Evolutionary conservation across 2,797 vertebrate genomes (phyloP), one percentile per base, ranked within the genome.

Genomic region (Tamandua tetradactyla): DNA sequence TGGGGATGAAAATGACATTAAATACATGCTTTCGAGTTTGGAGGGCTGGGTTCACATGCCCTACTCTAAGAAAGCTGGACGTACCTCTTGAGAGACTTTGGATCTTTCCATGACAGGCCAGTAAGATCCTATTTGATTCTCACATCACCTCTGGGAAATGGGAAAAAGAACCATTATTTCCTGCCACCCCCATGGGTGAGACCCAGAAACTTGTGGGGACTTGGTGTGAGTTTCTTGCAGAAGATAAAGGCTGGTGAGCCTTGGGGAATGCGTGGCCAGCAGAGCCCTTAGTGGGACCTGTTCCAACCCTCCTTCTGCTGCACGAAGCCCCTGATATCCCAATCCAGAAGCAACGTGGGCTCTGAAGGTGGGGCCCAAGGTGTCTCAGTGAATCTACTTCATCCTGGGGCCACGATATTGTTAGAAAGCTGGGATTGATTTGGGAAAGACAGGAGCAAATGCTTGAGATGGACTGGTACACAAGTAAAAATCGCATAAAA

Each of bases 331-430:
- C 20, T 8, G 35, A 23, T 1, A 22, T 15, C 40, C 44, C 23
- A 10, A 0, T 17, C 44, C 2, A 23, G 61, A 27, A n/a, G 22
- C 2, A 3, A 9, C 0, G 0, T 10, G 9, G 17, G 20, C 62
- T 52, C 71, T 27, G 30, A 13, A 5, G 9, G 7, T n/a, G 4
- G 30, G n/a, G 49, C 9, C 14, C 49, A 30, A 1, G 13, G 40
- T n/a, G 1, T n/a, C 35, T 14, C 22, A 0, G 8, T 2, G 32
- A 55, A 10, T 27, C 4, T 35, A 4, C 2, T 7, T 62, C 40
- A 23, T 7, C 78, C 72, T 64, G 13, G 2, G 22, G 27, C 90
- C 13, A 30, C 8, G 35, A 18, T 4, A 23, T 17, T 7, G 0
- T 37, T 2, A 42, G 18, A 66, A 78, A 74, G 12, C 25, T 13